Evolutionary conservation across 2,797 vertebrate species (phyloP), one percentile per base, ranked within the genome.

Genomic region (Amphiprion clarkii): DNA sequence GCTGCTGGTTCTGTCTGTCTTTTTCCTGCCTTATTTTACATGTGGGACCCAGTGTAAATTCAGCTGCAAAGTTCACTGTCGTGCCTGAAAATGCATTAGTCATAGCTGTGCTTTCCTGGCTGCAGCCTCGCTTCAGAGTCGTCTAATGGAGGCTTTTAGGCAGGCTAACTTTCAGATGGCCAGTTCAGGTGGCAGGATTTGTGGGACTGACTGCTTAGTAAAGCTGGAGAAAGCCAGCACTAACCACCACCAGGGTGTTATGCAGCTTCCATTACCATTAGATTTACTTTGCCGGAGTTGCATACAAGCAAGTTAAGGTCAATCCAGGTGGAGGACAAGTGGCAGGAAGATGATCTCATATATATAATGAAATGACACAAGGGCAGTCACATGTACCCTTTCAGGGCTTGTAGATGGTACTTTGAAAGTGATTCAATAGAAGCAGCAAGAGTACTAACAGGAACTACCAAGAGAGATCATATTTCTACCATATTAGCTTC

Each of bases 51-150:
- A 54, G 74, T 76, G 75, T 85, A 76, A 91, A 79, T 81, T 87
- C 78, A 85, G 82, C 71, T 70, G 74, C 76, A 69, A 73, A 86
- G 71, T 70, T 83, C 62, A 88, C 76, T 69, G 42, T 78, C 29
- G 59, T 85, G 88, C 90, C 92, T 92, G 85, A 91, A 94, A 94
- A 91, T 88, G 78, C 79, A 88, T 93, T 93, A 91, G 89, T 78
- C 86, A 82, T 83, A 76, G 84, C 85, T 66, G 44, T 82, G 80
- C 75, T 80, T 84, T 76, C 53, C 71, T 53, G 71, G 83, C 78
- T 85, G 78, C 67, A 57, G 73, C 83, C 77, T 77, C 42, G 71
- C 87, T 86, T 82, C 79, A 76, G 76, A 84, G 67, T 61, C 48
- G 19, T 82, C 74, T 91, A 90, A 93, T 90, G 49, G 80, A 83